These are phyloP conservation scores for Tokudaia tokunoshimensis DNA, from an alignment of 2,797 vertebrate species.

Conservation along the genomic window DNA sequence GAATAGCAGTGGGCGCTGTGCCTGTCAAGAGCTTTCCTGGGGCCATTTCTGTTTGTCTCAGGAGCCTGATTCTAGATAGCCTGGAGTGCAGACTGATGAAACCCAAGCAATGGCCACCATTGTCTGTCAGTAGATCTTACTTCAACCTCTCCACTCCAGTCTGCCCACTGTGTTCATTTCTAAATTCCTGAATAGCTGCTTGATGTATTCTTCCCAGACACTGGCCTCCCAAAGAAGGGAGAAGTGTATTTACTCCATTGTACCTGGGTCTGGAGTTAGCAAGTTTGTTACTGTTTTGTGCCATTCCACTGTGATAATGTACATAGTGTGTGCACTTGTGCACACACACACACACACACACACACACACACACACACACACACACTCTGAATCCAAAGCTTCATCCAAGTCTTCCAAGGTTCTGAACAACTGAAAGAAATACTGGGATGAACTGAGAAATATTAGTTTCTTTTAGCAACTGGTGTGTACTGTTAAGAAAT, in stretches of 20 bases:
- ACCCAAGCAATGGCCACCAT: no score
- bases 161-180: not conserved
- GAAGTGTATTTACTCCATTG: fast-evolving
- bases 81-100: not conserved
- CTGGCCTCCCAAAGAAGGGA: fast-evolving
- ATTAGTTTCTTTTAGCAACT: fast-evolving
- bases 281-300: fast-evolving
- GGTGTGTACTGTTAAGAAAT: fast-evolving
- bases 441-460: not conserved
- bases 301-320: not conserved
- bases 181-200: not conserved
- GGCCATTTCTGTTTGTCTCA: not conserved
- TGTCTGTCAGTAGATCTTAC: not conserved
- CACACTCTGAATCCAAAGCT: not conserved
- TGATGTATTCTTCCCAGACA: fast-evolving
- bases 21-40: not conserved
- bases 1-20: no score
- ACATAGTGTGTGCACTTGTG: fast-evolving
- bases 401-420: not conserved
- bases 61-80: not conserved
- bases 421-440: not conserved
- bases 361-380: not conserved
- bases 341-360: not conserved
- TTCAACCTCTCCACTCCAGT: no score
- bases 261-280: not conserved